These are phyloP conservation scores for Chironomus tentans DNA, from an alignment of 2,888 invertebrate genomes.

Conservation along the genomic window DNA sequence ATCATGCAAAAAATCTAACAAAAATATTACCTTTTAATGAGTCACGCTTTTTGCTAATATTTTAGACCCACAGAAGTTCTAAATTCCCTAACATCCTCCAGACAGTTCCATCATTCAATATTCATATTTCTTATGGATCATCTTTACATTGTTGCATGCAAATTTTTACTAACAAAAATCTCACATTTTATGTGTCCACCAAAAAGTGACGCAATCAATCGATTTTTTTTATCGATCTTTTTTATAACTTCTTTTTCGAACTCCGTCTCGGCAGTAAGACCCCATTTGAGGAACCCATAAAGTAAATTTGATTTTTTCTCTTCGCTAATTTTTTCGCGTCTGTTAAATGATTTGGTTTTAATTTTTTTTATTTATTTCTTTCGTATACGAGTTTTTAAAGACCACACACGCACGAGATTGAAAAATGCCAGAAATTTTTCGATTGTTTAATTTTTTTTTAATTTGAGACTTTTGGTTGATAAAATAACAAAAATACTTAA, in stretches of 20 bases:
- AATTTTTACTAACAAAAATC: background rate
- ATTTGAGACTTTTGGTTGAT: too few relatives aligned
- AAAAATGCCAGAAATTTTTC: background rate
- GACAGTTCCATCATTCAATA: background rate
- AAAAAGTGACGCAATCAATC: conserved; percentile 20
- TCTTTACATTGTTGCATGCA: background rate
- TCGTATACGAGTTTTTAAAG: background rate
- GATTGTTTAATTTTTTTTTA: too few relatives aligned
- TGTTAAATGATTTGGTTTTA: background rate
- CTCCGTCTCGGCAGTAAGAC: background rate
- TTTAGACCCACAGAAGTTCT: too few relatives aligned
- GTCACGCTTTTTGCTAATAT: too few relatives aligned
- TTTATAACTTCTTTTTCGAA: background rate
- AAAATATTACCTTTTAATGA: too few relatives aligned
- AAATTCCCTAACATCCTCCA: too few relatives aligned
- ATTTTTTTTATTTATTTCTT: background rate
- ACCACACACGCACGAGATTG: conserved; percentile 4
- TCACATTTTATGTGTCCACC: conserved; percentile 9
- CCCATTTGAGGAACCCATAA: background rate
- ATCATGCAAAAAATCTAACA: too few relatives aligned
- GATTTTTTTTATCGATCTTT: conserved; percentile 2
- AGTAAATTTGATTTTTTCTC: too few relatives aligned
- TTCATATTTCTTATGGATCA: too few relatives aligned
- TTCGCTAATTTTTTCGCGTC: background rate
- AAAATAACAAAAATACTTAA: too few relatives aligned